These are phyloP conservation scores for Mythimna loreyi DNA, from an alignment of 2,888 invertebrate genomes.

Conservation along the genomic window DNA sequence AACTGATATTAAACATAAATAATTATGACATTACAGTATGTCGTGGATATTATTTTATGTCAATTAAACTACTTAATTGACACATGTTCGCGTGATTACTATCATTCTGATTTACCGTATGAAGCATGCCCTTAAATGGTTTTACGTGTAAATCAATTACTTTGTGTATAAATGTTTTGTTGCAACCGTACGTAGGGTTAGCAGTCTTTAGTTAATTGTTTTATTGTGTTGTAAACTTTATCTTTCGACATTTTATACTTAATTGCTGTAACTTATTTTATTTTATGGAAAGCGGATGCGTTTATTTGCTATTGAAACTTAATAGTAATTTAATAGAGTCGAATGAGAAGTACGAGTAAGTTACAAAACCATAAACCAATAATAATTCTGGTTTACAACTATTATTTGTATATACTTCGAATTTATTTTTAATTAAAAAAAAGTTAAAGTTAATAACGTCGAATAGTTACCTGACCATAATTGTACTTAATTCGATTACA, in stretches of 20 bases:
- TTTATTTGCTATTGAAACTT: slow-evolving; percentile 37
- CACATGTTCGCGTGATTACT: slow-evolving; percentile 8
- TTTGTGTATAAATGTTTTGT: slow-evolving; percentile 34
- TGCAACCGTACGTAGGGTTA: slow-evolving; percentile 33
- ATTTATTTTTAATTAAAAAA: background rate
- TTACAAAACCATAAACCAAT: slow-evolving; percentile 4
- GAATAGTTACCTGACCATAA: background rate
- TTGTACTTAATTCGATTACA: too few species aligned
- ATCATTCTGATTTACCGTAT: slow-evolving; percentile 39
- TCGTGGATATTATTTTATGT: background rate
- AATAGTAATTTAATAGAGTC: slow-evolving; percentile 19
- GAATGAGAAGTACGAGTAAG: background rate
- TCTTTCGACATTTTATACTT: slow-evolving; percentile 46
- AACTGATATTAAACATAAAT: background rate
- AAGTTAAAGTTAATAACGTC: background rate
- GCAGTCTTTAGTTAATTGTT: slow-evolving; percentile 36
- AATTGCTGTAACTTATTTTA: slow-evolving; percentile 56
- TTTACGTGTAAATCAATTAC: slow-evolving; percentile 41
- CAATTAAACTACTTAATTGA: slow-evolving; percentile 16
- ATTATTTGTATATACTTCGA: background rate
- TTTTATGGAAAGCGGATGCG: slow-evolving; percentile 51
- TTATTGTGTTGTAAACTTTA: slow-evolving; percentile 37
- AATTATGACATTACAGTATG: background rate
- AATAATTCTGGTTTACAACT: background rate
- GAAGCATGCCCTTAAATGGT: slow-evolving; percentile 19